Evolutionary conservation across 2,888 invertebrate genomes (phyloP), one percentile per base, ranked within the genome.

Genomic region (Nebria brevicollis): DNA sequence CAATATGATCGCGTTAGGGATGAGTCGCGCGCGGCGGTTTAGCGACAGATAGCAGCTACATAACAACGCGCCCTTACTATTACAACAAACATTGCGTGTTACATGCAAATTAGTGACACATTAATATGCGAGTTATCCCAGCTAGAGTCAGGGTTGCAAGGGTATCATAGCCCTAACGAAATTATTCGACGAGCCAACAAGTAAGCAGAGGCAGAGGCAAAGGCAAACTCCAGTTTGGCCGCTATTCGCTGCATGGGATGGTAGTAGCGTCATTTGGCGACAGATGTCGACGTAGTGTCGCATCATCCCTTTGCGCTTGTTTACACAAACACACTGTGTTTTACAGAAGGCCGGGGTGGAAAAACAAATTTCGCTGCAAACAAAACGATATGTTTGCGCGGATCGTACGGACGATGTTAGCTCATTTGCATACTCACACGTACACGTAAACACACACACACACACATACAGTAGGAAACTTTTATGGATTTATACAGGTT

Each of bases 21-120:
- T 73, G 70, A 26, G 70, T 15, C 15, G 66, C n/a, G 65, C 65
- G 15, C 66, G 15, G 66, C 66, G 66, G 66, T 70, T 70, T 26
- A 70, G 70, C 70, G 25, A 70, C 70, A 76, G 81, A 81, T 73
- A 74, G 66, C 73, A 15, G 11, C 25, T n/a, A 41, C 41, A 76
- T 68, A 76, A 81, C 66, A 73, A 70, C 26, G 54, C 75, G 77
- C 68, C 66, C 75, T 20, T 20, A 20, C 20, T 70, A 68, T 54
- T 54, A 54, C 54, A 54, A 11, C 66, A 79, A 72, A 76, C 86
- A 87, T 88, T 87, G 87, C 88, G 88, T 88, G 88, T 88, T 87
- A 88, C 88, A 89, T 88, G 89, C 89, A 89, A 89, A 89, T 89
- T 87, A 88, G 87, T 70, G 84, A 83, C 83, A 83, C 87, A 89